These are phyloP conservation scores for Thereuonema tuberculata DNA, from an alignment of 1,140 invertebrate genomes.

Conservation along the genomic window DNA sequence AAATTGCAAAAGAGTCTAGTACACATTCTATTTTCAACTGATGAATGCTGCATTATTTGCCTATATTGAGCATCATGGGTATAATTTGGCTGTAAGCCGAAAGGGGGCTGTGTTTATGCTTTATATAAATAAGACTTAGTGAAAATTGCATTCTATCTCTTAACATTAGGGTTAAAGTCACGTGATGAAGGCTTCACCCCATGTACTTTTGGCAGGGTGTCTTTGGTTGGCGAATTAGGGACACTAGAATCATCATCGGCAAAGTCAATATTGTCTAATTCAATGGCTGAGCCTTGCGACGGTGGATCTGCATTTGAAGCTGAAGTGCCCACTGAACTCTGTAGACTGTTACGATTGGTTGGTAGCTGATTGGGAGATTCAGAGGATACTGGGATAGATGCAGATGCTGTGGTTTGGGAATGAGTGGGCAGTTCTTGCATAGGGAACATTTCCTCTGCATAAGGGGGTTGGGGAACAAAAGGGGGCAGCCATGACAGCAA, in stretches of 20 bases:
- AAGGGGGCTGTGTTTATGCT: too few species aligned
- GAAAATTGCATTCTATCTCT: too few species aligned
- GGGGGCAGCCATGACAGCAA: slow-evolving; percentile 75
- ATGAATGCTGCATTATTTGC: too few species aligned
- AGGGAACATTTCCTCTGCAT: background rate
- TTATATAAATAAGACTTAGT: too few species aligned
- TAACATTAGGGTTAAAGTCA: too few species aligned
- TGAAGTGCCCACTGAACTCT: background rate
- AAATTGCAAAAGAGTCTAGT: too few species aligned
- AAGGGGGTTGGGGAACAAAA: slow-evolving; percentile 15
- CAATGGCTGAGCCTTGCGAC: background rate
- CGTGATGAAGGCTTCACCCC: too few species aligned
- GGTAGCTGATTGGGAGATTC: background rate
- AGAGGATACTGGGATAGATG: background rate
- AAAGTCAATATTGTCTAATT: background rate
- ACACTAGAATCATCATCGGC: background rate
- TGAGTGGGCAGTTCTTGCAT: background rate
- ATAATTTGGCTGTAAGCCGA: too few species aligned
- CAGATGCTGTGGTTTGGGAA: background rate
- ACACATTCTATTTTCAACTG: too few species aligned
- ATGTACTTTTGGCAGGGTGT: too few species aligned
- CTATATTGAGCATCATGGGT: too few species aligned
- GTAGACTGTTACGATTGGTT: background rate
- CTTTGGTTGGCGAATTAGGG: background rate
- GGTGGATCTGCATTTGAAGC: background rate